phyloP scores from a whole-genome alignment of 30 jellyfish, hydroid and myxozoan species.

The Hydractinia symbiolongicarpus region DNA sequence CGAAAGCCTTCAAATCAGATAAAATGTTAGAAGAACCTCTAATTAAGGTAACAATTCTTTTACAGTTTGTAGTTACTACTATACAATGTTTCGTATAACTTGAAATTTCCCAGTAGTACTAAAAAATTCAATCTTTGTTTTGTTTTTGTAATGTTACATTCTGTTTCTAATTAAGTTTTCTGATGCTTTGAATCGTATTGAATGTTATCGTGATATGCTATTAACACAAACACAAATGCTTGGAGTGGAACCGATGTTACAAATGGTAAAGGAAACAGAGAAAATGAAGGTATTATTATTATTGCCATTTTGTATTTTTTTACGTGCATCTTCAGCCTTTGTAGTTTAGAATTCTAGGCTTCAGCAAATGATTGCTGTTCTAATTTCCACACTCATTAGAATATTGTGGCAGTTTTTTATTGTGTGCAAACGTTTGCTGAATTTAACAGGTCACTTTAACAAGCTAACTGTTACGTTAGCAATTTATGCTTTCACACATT shows the following conservation, averaged over 20 bases:
- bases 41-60: constrained; percentile 41
- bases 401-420: too few species aligned
- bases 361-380: not conserved
- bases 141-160: not conserved
- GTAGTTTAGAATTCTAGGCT: not conserved
- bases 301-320: not conserved
- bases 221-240: constrained; percentile 85
- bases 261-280: constrained; percentile 59
- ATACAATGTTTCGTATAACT: not conserved
- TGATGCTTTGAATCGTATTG: constrained; percentile 81
- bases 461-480: too few species aligned
- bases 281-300: constrained; percentile 57
- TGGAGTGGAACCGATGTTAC: constrained; percentile 84
- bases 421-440: too few species aligned
- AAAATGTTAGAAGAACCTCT: constrained; percentile 62
- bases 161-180: constrained; percentile 53
- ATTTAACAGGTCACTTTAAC: too few species aligned
- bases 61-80: not conserved
- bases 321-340: not conserved
- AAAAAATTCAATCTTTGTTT: not conserved
- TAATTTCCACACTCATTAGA: too few species aligned
- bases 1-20: constrained; percentile 66
- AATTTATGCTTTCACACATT: too few species aligned
- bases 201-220: constrained; percentile 94
- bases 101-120: not conserved